A percentile compares a stretch with the other conserved stretches of the same genome.
phyloP scores from a whole-genome alignment of 2,113 vertebrate species.

The Sinocyclocheilus grahami region DNA sequence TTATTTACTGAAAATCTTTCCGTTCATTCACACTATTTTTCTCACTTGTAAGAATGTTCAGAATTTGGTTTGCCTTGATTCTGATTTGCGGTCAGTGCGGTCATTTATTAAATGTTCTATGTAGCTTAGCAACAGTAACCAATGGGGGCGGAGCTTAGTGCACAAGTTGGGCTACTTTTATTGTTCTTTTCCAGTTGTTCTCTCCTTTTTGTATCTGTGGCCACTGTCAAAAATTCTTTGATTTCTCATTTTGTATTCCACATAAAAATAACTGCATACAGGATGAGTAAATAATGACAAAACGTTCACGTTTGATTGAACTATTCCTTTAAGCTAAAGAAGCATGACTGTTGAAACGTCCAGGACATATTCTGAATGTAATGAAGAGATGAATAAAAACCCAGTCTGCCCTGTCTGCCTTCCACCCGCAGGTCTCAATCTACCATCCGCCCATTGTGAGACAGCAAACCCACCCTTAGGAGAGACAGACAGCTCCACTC shows the following conservation, averaged over 20 bases:
- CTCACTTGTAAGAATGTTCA: neutral
- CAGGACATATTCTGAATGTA: neutral
- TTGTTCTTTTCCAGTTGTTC: neutral
- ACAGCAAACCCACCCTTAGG: slow-evolving; percentile 11
- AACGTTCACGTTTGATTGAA: neutral
- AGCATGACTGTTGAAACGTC: neutral
- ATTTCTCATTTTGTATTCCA: neutral
- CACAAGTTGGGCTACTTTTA: neutral
- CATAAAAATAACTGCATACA: neutral
- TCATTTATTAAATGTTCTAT: too few species aligned
- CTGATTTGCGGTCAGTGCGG: too few species aligned
- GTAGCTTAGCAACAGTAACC: too few species aligned
- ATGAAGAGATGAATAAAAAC: slow-evolving; percentile 31
- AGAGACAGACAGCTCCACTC: slow-evolving; percentile 18
- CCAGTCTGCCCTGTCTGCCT: neutral
- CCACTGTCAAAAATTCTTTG: neutral
- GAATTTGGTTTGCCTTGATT: neutral
- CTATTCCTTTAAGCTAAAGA: neutral
- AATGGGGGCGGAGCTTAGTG: too few species aligned
- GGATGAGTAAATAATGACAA: neutral
- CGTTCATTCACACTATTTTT: neutral
- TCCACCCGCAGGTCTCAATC: slow-evolving; percentile 3
- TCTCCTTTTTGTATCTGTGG: neutral
- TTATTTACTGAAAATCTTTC: neutral
- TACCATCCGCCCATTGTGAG: slow-evolving; percentile 15